Evolutionary conservation across 2,888 invertebrate species (phyloP), one percentile per base, ranked within the genome.

Genomic region (Scaptomyza parva): DNA sequence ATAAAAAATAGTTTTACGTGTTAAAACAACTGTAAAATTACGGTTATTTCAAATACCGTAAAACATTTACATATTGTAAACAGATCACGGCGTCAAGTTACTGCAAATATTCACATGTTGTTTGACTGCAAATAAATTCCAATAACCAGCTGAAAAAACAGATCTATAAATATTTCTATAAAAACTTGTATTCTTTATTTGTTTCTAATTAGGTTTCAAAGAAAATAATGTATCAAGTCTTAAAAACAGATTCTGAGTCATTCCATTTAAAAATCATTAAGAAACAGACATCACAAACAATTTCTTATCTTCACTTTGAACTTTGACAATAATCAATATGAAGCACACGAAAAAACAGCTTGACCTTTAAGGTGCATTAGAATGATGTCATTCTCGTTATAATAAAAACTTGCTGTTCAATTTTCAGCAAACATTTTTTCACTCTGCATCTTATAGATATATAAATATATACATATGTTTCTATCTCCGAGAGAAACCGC

Each of bases 371-470:
- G 57, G 48, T 85, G 85, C 77, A 68, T 52, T 43, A 48, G 28
- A 51, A 79, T 85, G 81, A 85, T 85, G 85, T 81, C 81, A 81
- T 76, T 62, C 66, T 37, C 52, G 12, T 44, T 35, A 58, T 26
- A 26, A 44, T 35, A 28, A 8, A 28, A 28, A 33, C 35, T 47
- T 52, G 58, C 53, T 26, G 39, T 30, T 51, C 57, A 54, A 70
- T 55, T 65, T 37, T 55, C 33, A 45, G 40, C 70, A 70, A 70
- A 70, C 70, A 58, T 33, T 67, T 62, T 28, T 61, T 50, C 41
- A 52, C 22, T 37, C 30, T 35, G 12, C 33, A 57, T 5, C 18
- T 28, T 52, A 37, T 14, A 12, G 14, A 45, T n/a, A 40, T 30
- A 33, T 28, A 7, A 18, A 3, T 20, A 17, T 30, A 30, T 33